A percentile compares a stretch with the other conserved stretches of the same genome.
Conservation (phyloP, 2,797 vertebrate genomes). For the Ctenochaetus hawaiiensis region DNA sequence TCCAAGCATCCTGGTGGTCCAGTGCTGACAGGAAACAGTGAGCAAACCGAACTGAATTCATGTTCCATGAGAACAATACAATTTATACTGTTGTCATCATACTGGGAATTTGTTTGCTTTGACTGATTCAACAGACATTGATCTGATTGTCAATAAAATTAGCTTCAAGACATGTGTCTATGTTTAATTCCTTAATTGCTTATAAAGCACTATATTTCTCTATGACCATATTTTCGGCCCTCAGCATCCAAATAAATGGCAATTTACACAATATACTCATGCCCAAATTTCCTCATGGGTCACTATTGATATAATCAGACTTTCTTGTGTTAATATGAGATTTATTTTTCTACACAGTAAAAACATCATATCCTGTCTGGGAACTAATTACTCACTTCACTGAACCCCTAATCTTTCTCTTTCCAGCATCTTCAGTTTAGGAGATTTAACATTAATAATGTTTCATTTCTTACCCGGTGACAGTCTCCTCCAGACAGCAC, state of each 20-base stretch:
- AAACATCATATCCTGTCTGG: not conserved
- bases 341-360: not conserved
- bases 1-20: not conserved
- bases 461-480: conserved; percentile 84
- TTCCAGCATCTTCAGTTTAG: not conserved
- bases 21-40: not conserved
- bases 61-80: not conserved
- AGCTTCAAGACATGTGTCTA: too few relatives aligned
- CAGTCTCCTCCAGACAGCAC: conserved; percentile 91
- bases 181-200: not conserved
- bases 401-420: not conserved
- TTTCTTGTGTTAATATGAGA: too few relatives aligned
- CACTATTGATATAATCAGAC: not conserved
- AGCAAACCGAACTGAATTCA: not conserved
- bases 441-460: not conserved
- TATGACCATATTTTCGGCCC: too few relatives aligned
- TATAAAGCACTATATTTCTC: too few relatives aligned
- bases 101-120: not conserved
- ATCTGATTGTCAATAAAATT: not conserved
- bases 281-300: too few relatives aligned
- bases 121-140: not conserved
- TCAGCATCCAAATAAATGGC: too few relatives aligned
- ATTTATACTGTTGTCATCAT: not conserved
- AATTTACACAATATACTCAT: too few relatives aligned
- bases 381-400: not conserved